phyloP scores from a whole-genome alignment of 2,888 invertebrate species.

The Melikaiella ostensackeni region DNA sequence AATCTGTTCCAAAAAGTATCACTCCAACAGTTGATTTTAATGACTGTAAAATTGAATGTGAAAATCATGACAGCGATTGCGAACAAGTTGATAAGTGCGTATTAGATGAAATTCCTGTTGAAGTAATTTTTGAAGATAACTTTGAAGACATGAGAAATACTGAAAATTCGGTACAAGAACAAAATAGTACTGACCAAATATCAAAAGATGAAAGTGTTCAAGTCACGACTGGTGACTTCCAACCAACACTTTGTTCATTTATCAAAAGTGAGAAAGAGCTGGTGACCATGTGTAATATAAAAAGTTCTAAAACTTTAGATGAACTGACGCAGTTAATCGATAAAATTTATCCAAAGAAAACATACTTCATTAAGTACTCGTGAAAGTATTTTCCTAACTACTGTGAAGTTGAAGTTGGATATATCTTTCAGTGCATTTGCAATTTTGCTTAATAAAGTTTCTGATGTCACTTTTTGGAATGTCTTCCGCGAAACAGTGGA shows the following conservation, averaged over 20 bases:
- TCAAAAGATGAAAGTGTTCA: not conserved
- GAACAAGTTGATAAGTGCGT: constrained; percentile 9
- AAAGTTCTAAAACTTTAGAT: constrained; percentile 41
- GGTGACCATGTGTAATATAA: constrained; percentile 31
- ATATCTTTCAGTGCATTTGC: constrained; percentile 42
- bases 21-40: not conserved
- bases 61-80: constrained; percentile 40
- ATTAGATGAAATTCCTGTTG: constrained; percentile 5
- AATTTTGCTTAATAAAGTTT: constrained; percentile 38
- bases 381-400: constrained; percentile 41
- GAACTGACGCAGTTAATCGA: constrained; percentile 41
- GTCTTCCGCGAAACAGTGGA: constrained; percentile 44
- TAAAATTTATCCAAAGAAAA: constrained; percentile 41
- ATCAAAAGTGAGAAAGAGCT: not conserved
- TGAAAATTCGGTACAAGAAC: not conserved
- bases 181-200: not conserved
- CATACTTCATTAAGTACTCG: constrained; percentile 33
- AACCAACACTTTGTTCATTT: not conserved
- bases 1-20: not conserved
- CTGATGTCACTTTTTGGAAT: constrained; percentile 39
- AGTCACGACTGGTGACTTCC: not conserved
- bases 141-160: not conserved
- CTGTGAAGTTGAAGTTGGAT: constrained; percentile 46
- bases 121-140: constrained; percentile 6
- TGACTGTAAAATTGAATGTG: constrained; percentile 29